Conservation (phyloP, 2,113 vertebrate genomes). For the Ictalurus punctatus region DNA sequence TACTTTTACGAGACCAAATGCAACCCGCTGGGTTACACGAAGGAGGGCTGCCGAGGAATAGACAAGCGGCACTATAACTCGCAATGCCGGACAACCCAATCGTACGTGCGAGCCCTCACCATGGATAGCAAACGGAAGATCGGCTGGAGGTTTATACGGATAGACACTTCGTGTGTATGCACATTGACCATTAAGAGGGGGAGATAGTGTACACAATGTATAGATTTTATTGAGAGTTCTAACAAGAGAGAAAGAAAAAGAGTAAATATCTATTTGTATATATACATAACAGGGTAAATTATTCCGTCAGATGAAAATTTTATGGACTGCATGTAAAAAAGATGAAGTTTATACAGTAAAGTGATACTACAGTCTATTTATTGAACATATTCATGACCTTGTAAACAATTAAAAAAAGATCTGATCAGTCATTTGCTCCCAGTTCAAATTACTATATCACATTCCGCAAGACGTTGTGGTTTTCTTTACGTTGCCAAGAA, state of each 20-base stretch:
- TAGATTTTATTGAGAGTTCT: constrained; percentile 99
- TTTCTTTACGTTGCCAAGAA: constrained; percentile 98
- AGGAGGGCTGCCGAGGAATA: constrained; percentile 98
- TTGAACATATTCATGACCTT: constrained; percentile 99
- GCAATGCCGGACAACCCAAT: constrained; percentile 99
- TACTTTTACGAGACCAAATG: constrained; percentile 99
- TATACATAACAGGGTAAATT: constrained; percentile 99
- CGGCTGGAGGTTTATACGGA: constrained; percentile 99
- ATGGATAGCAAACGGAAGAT: constrained; percentile 99
- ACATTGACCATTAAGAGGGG: constrained; percentile 99
- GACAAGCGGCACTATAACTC: constrained; percentile 99
- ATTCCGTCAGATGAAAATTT: constrained; percentile 99
- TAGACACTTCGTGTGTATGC: constrained; percentile 99
- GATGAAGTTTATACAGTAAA: constrained; percentile 99
- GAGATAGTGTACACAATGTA: constrained; percentile 97
- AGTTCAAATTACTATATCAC: constrained; percentile 94
- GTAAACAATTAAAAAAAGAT: constrained; percentile 89
- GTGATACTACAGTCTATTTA: constrained; percentile 99
- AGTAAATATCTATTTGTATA: constrained; percentile 99
- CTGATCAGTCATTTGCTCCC: constrained; percentile 94
- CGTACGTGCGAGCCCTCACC: constrained; percentile 97
- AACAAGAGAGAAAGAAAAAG: constrained; percentile 78
- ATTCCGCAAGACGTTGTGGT: constrained; percentile 97
- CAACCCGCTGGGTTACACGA: constrained; percentile 97
- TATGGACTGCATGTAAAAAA: constrained; percentile 99